Evolutionary conservation across 2,888 invertebrate genomes (phyloP).

Genomic region (Xanthorhoe spadicearia): DNA sequence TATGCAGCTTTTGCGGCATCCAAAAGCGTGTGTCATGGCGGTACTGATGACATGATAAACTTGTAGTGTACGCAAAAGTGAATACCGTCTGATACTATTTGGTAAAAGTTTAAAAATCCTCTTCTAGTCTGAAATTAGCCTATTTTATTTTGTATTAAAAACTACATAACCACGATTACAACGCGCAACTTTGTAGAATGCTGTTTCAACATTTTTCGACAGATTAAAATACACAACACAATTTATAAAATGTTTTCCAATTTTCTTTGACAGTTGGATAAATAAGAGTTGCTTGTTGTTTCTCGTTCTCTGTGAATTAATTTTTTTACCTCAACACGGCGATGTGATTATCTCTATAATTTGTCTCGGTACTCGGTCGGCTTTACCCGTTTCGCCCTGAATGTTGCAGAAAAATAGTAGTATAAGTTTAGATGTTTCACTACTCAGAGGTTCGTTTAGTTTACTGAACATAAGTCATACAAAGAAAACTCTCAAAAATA

Average conservation of each 20-base stretch:
- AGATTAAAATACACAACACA: conserved; percentile 6
- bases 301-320: conserved; percentile 48
- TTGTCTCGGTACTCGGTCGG: conserved; percentile 45
- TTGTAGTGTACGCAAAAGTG: no score
- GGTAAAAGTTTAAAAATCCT: no score
- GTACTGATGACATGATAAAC: not conserved
- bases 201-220: not conserved
- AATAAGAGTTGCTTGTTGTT: conserved; percentile 47
- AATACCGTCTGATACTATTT: no score
- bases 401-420: conserved; percentile 10
- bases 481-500: not conserved
- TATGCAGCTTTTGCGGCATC: conserved; percentile 7
- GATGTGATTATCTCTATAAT: conserved; percentile 63
- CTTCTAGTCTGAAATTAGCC: no score
- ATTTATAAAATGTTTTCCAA: conserved; percentile 29
- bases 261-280: conserved; percentile 46
- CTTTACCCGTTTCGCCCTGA: conserved; percentile 22
- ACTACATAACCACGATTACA: no score
- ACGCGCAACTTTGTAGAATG: no score
- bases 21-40: not conserved
- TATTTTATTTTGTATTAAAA: no score
- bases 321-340: conserved; percentile 53
- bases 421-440: conserved; percentile 7
- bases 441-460: not conserved
- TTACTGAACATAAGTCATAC: no score